These are phyloP conservation scores for Plagiodera versicolora DNA, from an alignment of 2,888 invertebrate species.

Conservation along the genomic window DNA sequence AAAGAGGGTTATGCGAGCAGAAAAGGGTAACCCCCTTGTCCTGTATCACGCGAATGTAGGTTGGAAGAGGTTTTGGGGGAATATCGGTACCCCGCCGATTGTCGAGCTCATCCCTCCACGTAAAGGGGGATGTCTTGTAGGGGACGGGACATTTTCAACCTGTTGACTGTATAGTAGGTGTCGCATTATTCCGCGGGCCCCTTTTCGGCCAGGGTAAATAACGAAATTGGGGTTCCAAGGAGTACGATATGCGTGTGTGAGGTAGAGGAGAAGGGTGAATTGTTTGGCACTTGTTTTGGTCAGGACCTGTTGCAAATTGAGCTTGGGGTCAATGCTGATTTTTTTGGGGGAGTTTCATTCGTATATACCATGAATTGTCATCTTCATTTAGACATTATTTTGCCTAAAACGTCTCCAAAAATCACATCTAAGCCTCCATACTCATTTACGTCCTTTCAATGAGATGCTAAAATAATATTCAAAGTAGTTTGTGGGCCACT, in stretches of 20 bases:
- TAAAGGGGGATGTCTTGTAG: slow-evolving; percentile 32
- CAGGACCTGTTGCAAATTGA: neutral
- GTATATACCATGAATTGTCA: no score
- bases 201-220: slow-evolving; percentile 21
- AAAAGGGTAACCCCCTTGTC: slow-evolving; percentile 28
- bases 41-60: slow-evolving; percentile 31
- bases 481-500: no score
- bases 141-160: slow-evolving; percentile 33
- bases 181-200: slow-evolving; percentile 28
- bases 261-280: neutral
- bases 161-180: slow-evolving; percentile 32
- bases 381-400: no score
- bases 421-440: no score
- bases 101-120: slow-evolving; percentile 23
- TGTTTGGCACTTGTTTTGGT: slow-evolving; percentile 1
- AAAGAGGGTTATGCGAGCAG: slow-evolving; percentile 25
- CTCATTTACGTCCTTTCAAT: no score
- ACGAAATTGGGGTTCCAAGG: neutral
- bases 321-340: neutral
- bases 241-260: neutral
- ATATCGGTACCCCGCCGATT: slow-evolving; percentile 34
- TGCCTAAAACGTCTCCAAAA: no score
- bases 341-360: no score
- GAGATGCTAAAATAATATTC: no score
- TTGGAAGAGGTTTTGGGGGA: slow-evolving; percentile 37